Evolutionary conservation across 2,113 vertebrate species (phyloP).

Genomic region (Nesogale talazaci): DNA sequence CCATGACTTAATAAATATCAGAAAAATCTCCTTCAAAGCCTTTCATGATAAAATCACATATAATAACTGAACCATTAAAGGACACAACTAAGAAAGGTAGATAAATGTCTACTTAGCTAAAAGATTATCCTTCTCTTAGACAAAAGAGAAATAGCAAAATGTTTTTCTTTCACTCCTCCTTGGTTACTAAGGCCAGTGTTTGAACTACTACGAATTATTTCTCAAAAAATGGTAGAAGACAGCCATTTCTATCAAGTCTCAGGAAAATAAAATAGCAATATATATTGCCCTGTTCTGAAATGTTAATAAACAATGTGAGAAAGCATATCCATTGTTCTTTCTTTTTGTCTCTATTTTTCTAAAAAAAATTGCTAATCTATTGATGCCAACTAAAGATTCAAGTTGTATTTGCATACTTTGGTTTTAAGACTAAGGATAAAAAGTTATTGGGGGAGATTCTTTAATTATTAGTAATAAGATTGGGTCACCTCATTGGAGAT

Average conservation of each 20-base stretch:
- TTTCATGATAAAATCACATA: constrained; percentile 32
- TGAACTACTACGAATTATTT: not conserved
- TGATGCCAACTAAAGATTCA: not conserved
- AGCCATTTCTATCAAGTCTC: not conserved
- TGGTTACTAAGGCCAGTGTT: not conserved
- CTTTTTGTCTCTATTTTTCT: not conserved
- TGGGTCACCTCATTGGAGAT: not conserved
- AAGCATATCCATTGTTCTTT: not conserved
- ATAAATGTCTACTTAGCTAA: constrained; percentile 2
- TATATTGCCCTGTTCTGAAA: not conserved
- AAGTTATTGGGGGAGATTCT: not conserved
- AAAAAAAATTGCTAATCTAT: not conserved
- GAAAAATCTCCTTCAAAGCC: not conserved
- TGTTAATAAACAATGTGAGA: not conserved
- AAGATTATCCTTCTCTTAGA: constrained; percentile 50
- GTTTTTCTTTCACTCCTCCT: constrained; percentile 29
- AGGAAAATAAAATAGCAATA: not conserved
- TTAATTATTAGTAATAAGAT: not conserved
- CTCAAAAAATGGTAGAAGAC: not conserved
- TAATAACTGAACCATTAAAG: constrained; percentile 40
- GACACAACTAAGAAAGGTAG: not conserved
- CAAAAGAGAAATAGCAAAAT: constrained; percentile 38
- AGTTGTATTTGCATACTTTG: not conserved
- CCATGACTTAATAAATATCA: constrained; percentile 11
- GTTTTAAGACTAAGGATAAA: not conserved